A percentile compares a stretch with the other conserved stretches of the same genome.
Evolutionary conservation across 2,797 vertebrate species (phyloP).

Genomic region (Coilia nasus): DNA sequence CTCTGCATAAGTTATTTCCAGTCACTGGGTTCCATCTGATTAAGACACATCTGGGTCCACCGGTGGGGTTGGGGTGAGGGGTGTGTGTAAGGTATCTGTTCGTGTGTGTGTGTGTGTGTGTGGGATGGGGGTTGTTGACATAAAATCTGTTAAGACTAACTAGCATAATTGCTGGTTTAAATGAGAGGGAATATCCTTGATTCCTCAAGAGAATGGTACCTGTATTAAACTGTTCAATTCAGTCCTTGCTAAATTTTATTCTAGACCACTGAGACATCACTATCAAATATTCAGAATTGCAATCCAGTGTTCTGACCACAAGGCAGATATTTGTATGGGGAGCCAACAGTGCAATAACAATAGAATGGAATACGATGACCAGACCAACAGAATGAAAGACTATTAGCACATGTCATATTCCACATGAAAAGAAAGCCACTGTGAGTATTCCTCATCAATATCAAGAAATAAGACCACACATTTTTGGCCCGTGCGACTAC

Average conservation of each 20-base stretch:
- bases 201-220: neutral
- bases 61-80: too few species aligned
- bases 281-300: neutral
- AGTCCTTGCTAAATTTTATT: neutral
- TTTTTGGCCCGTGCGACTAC: neutral
- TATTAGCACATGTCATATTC: neutral
- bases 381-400: neutral
- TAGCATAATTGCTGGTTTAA: neutral
- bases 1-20: slow-evolving; percentile 3
- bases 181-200: neutral
- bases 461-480: neutral
- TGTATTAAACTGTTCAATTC: neutral
- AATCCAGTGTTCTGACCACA: neutral
- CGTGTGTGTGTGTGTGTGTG: too few species aligned
- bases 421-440: neutral
- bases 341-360: neutral
- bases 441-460: neutral
- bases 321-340: neutral
- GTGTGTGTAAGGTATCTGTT: too few species aligned
- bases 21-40: neutral
- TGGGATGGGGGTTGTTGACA: neutral
- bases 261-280: neutral
- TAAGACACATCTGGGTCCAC: neutral
- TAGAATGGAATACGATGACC: neutral
- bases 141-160: neutral